Conservation (phyloP, 2,113 vertebrate species). For the Aptenodytes patagonicus region DNA sequence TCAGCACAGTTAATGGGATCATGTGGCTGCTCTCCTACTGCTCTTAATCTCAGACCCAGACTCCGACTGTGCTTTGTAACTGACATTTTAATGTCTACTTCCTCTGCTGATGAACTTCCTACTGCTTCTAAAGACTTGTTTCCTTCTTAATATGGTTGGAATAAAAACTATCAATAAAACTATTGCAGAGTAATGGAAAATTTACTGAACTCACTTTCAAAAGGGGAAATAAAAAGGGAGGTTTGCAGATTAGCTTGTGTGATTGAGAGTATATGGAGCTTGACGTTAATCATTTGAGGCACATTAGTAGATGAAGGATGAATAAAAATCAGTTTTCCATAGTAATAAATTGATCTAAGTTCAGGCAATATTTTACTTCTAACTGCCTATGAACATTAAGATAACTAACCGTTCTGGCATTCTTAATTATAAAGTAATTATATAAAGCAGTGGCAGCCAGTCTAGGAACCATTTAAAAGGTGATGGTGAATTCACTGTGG, state of each 20-base stretch:
- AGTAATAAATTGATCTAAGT: background rate
- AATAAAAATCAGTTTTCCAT: background rate
- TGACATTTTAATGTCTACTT: constrained; percentile 38
- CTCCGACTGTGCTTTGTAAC: constrained; percentile 48
- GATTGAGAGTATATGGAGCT: background rate
- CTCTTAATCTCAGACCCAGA: constrained; percentile 44
- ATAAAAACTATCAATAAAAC: constrained; percentile 7
- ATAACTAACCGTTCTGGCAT: constrained; percentile 18
- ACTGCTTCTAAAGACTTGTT: constrained; percentile 27
- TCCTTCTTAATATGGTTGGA: constrained; percentile 15
- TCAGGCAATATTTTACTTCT: background rate
- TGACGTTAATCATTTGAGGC: background rate
- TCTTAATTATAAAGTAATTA: constrained; percentile 20
- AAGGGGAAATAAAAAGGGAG: background rate
- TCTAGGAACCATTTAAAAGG: background rate
- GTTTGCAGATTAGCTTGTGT: constrained; percentile 15
- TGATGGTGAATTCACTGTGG: background rate
- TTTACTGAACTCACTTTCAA: background rate
- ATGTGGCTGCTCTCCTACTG: constrained; percentile 55
- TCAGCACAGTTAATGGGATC: constrained; percentile 56
- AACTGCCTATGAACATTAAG: background rate
- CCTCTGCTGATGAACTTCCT: constrained; percentile 53
- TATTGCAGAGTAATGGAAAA: background rate
- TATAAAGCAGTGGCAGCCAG: background rate
- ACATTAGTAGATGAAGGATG: background rate